Evolutionary conservation across 2,888 invertebrate genomes (phyloP), one percentile per base, ranked within the genome.

Genomic region (Phanerotoma sp.): DNA sequence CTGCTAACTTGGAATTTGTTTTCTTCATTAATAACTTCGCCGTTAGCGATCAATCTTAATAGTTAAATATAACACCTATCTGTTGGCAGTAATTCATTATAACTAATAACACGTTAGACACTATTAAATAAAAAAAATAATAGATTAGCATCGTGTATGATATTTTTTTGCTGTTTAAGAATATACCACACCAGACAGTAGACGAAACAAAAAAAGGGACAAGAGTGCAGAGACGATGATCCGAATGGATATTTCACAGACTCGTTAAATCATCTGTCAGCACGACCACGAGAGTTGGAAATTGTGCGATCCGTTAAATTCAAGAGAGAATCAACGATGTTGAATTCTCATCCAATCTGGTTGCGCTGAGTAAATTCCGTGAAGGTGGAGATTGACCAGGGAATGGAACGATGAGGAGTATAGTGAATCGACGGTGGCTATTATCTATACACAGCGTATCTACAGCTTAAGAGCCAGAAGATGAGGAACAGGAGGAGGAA

Each of bases 1-100:
- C 66, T 71, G 65, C 66, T 66, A 70, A 71, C 69, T 73, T 72
- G 70, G 68, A 73, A 73, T 73, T 73, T 72, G 69, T 70, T 72
- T 67, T 63, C 67, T 67, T 72, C 73, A 67, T 72, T 72, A 71
- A 73, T 72, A 72, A 72, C 67, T 67, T 21, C 47, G 44, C 50
- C 42, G 51, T 46, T 52, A 45, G 44, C 37, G 35, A 47, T 47
- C 25, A 25, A 25, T 25, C 25, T 25, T 25, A 9, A 25, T 25
- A 9, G 25, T 25, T 25, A 7, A 25, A 25, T 25, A 25, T 9
- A 25, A 64, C 66, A 63, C 65, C 64, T 68, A 56, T 37, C 50
- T 25, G 25, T 25, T 25, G 25, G 9, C 25, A 9, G 9, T 25
- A 25, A 25, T 25, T 7, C 5, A 25, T 25, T 25, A 25, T 25